Evolutionary conservation across 2,888 invertebrate species (phyloP), one percentile per base, ranked within the genome.

Genomic region (Eretmocerus hayati): DNA sequence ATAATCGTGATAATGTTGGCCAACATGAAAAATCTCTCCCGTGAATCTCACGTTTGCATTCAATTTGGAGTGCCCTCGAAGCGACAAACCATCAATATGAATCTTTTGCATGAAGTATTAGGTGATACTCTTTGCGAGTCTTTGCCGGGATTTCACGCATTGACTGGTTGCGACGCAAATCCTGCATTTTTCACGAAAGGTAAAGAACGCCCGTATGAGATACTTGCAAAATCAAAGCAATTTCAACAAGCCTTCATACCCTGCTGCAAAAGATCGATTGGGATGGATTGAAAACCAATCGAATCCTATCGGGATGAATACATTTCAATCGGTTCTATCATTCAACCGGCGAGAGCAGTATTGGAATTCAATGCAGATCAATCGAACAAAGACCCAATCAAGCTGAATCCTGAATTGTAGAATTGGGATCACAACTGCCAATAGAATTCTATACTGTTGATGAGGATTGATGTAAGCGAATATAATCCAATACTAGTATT

Each of bases 101-200:
- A 30, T 16, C 5, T 42, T 39, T 16, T 57, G 13, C 46, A 53
- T 21, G 16, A 46, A 2, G 21, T 16, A 18, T 22, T 54, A n/a
- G 54, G 55, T 30, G 20, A 38, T 30, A 16, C 19, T 20, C 18
- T 58, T 5, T 44, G 50, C 13, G 45, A 39, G 22, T 40, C 51
- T 3, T 35, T 58, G 26, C 47, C 54, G 8, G 58, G 51, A 16
- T 55, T 57, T 42, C 57, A 59, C 32, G 57, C 59, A 11, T 49
- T 56, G 16, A 59, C 56, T 1, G 57, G 57, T 9, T 58, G 57
- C 37, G 58, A 58, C 38, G 58, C 46, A 23, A 58, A 57, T 36
- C 55, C 59, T 13, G 38, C 54, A 2, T 58, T 59, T 42, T 55
- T 47, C 23, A 49, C 48, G 39, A 58, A 56, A 52, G 53, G 54